phyloP scores from a whole-genome alignment of 2,888 invertebrate species.

The Tortrix viridana region DNA sequence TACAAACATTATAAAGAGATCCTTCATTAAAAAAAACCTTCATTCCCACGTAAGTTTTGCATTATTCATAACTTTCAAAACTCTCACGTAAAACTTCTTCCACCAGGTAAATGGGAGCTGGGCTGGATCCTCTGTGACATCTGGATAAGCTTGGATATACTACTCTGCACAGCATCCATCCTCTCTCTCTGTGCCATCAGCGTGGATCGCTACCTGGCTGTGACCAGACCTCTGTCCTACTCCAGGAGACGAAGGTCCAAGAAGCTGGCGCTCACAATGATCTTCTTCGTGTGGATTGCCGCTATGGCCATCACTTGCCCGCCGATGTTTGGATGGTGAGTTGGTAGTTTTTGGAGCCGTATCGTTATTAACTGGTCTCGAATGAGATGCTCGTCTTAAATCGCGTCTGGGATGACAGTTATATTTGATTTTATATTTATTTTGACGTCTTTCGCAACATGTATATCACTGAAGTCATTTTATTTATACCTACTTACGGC shows the following conservation, averaged over 20 bases:
- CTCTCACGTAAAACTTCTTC: conserved; percentile 17
- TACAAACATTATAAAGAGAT: no score
- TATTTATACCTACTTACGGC: no score
- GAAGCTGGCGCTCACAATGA: conserved; percentile 93
- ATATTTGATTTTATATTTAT: background rate
- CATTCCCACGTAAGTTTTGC: no score
- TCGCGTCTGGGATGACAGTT: no score
- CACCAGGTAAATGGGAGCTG: conserved; percentile 92
- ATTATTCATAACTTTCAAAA: no score
- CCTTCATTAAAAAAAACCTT: no score
- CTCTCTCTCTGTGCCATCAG: conserved; percentile 96
- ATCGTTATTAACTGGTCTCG: no score
- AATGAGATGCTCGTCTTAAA: no score
- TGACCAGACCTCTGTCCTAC: conserved; percentile 96
- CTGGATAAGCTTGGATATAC: conserved; percentile 97
- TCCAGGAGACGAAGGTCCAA: conserved; percentile 94
- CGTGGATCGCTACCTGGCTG: conserved; percentile 95
- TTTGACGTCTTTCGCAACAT: background rate
- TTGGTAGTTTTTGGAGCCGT: conserved; percentile 37
- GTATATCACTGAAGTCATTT: no score
- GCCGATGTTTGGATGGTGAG: conserved; percentile 95
- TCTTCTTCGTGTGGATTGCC: conserved; percentile 94
- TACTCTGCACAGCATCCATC: conserved; percentile 97
- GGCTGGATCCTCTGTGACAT: conserved; percentile 94
- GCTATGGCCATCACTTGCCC: conserved; percentile 97